Conservation (phyloP, 2,888 invertebrate genomes). For the Anagyrus pseudococci region DNA sequence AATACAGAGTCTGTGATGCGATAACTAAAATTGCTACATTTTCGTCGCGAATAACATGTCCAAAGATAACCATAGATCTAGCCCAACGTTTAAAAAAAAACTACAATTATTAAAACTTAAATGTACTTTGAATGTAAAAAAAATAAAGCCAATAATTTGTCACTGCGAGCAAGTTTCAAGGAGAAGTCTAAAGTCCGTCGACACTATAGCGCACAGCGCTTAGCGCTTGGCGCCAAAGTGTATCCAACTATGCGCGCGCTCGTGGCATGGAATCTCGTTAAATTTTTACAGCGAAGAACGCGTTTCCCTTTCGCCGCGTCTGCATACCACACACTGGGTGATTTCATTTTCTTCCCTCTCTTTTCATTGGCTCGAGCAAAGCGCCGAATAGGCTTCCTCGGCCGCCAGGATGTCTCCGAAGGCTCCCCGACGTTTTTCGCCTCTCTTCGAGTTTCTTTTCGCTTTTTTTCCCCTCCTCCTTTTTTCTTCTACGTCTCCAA, state of each 20-base stretch:
- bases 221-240: background rate
- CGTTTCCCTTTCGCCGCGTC: constrained; percentile 48
- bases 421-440: background rate
- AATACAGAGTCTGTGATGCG: too few relatives aligned
- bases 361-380: constrained; percentile 11
- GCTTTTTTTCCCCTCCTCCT: background rate
- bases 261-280: constrained; percentile 32
- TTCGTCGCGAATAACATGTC: too few relatives aligned
- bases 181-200: background rate
- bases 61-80: too few relatives aligned
- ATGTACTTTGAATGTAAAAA: too few relatives aligned
- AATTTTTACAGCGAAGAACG: constrained; percentile 40
- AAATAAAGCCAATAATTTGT: background rate
- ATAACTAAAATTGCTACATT: too few relatives aligned
- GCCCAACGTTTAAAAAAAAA: too few relatives aligned
- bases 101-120: too few relatives aligned
- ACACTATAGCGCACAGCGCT: background rate
- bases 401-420: background rate
- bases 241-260: constrained; percentile 19
- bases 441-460: too few relatives aligned
- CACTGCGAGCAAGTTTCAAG: background rate
- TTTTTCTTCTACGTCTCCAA: background rate
- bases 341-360: constrained; percentile 30
- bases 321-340: constrained; percentile 17
- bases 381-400: background rate